Evolutionary conservation across 2,113 vertebrate species (phyloP).

Genomic region (Dendrocopos noguchii): DNA sequence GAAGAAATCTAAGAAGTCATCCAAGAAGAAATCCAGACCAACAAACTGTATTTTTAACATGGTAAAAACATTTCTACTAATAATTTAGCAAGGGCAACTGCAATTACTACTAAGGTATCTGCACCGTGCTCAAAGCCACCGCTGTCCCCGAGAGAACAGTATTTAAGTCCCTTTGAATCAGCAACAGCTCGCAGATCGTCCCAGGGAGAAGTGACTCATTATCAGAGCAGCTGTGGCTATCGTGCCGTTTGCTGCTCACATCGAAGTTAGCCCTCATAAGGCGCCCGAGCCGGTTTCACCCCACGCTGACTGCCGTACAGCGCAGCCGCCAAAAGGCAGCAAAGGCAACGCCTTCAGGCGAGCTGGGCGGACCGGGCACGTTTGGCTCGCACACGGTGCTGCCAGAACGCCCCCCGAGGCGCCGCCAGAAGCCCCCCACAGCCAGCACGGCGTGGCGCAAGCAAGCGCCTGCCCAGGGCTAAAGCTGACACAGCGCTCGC

Average conservation of each 20-base stretch:
- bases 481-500: no score
- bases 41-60: not conserved
- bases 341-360: accelerated
- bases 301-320: no score
- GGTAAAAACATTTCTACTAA: accelerated
- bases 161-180: accelerated
- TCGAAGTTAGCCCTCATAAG: not conserved
- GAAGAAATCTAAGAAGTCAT: no score
- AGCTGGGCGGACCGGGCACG: accelerated
- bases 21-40: no score
- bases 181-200: not conserved
- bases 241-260: accelerated
- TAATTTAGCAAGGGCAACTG: not conserved
- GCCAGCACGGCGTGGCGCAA: not conserved
- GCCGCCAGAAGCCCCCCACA: not conserved
- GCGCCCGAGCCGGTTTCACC: not conserved
- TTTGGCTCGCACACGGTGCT: not conserved
- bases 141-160: not conserved
- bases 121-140: not conserved
- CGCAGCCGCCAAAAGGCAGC: not conserved
- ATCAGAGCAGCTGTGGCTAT: not conserved
- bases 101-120: no score
- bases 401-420: not conserved
- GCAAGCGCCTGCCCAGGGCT: not conserved
- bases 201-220: accelerated